phyloP scores from a whole-genome alignment of 2,113 vertebrate species.

The Periophthalmodon schlosseri region DNA sequence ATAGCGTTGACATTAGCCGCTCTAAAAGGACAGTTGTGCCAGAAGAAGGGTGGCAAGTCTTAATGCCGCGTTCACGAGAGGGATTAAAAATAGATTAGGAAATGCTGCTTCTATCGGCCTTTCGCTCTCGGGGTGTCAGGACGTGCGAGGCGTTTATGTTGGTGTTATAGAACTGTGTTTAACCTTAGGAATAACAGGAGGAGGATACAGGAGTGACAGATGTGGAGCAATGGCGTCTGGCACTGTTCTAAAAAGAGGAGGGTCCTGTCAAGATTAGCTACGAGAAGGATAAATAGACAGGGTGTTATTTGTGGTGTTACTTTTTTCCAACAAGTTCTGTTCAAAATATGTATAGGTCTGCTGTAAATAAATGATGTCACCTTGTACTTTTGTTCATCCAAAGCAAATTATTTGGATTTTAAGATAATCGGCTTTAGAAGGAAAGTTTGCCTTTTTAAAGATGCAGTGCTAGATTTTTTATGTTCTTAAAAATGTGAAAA shows the following conservation, averaged over 20 bases:
- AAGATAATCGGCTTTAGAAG: no score
- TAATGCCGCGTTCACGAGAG: conserved; percentile 54
- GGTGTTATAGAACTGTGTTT: conserved; percentile 34
- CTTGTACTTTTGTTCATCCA: background rate
- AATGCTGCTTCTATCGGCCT: conserved; percentile 43
- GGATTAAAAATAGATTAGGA: conserved; percentile 75
- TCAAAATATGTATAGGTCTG: no score
- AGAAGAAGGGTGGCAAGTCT: conserved; percentile 58
- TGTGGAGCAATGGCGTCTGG: conserved; percentile 32
- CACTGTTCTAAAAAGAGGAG: conserved; percentile 9
- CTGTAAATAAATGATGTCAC: background rate
- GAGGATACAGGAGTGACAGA: conserved; percentile 34
- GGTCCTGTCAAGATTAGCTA: conserved; percentile 17
- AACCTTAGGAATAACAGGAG: conserved; percentile 49
- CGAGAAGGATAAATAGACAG: conserved; percentile 37
- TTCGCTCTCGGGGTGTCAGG: conserved; percentile 33
- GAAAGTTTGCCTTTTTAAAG: no score
- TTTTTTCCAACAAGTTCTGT: conserved; percentile 26
- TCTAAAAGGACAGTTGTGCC: conserved; percentile 70
- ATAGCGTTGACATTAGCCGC: conserved; percentile 58
- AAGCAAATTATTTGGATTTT: no score
- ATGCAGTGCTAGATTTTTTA: no score
- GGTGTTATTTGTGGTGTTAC: background rate
- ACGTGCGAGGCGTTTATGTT: conserved; percentile 38
- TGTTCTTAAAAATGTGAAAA: no score